phyloP scores from a whole-genome alignment of 2,888 invertebrate genomes.

The Melangyna quadrimaculata region DNA sequence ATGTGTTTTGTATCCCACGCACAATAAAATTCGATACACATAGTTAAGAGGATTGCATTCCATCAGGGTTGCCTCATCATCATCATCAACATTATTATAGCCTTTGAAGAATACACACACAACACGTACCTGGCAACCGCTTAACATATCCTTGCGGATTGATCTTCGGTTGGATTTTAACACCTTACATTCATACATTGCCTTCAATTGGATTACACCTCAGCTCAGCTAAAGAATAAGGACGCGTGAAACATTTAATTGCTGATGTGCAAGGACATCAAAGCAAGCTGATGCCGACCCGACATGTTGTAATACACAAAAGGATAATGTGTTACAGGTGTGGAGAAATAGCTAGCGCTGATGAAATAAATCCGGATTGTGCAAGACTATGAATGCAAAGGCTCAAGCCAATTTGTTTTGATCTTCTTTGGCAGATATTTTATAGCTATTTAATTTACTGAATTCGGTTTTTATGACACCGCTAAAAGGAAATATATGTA shows the following conservation, averaged over 20 bases:
- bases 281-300: slow-evolving; percentile 43
- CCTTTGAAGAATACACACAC: background rate
- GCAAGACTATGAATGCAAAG: background rate
- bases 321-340: slow-evolving; percentile 56
- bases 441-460: slow-evolving; percentile 60
- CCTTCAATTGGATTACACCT: slow-evolving; percentile 53
- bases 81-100: slow-evolving; percentile 15
- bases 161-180: slow-evolving; percentile 61
- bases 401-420: slow-evolving; percentile 62
- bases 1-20: slow-evolving; percentile 57
- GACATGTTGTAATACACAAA: background rate
- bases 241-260: slow-evolving; percentile 69
- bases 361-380: slow-evolving; percentile 44
- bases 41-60: slow-evolving; percentile 59
- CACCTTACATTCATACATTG: slow-evolving; percentile 56
- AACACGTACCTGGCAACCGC: slow-evolving; percentile 50
- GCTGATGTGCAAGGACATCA: slow-evolving; percentile 57
- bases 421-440: slow-evolving; percentile 58
- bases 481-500: slow-evolving; percentile 60
- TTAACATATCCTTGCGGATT: slow-evolving; percentile 63
- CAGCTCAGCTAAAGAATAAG: slow-evolving; percentile 48
- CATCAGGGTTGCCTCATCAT: slow-evolving; percentile 23
- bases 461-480: slow-evolving; percentile 63
- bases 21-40: slow-evolving; percentile 67
- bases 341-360: slow-evolving; percentile 6